These are phyloP conservation scores for Cyphomyrus discorhynchus DNA, from an alignment of 2,113 vertebrate genomes.

Conservation along the genomic window DNA sequence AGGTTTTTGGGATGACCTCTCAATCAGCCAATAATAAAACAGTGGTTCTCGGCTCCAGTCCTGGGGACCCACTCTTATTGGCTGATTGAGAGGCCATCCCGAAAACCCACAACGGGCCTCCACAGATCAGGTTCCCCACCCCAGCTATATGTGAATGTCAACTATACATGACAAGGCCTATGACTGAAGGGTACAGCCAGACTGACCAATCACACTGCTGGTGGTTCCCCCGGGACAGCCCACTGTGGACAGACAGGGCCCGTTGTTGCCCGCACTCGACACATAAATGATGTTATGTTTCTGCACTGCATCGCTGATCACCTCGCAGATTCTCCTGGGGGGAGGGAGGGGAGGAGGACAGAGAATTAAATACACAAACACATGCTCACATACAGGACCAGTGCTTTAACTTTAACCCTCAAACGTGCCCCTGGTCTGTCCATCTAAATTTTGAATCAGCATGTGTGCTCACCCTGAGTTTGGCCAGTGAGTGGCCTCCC, in stretches of 20 bases:
- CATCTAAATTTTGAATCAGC: neutral
- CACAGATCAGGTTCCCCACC: no score
- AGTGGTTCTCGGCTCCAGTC: no score
- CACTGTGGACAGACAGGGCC: conserved; percentile 93
- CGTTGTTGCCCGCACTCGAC: conserved; percentile 95
- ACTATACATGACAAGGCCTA: neutral
- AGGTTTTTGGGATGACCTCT: no score
- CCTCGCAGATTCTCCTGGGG: conserved; percentile 91
- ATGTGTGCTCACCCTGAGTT: conserved; percentile 81
- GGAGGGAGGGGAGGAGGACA: neutral
- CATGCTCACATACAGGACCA: neutral
- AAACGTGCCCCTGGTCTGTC: neutral
- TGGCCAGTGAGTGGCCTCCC: conserved; percentile 98
- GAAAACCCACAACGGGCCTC: no score
- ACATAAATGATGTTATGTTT: conserved; percentile 94
- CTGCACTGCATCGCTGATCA: conserved; percentile 94
- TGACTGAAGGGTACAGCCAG: neutral
- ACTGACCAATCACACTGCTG: conserved; percentile 83
- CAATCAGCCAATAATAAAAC: no score
- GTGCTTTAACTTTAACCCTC: neutral
- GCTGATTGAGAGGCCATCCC: no score
- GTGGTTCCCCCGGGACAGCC: conserved; percentile 96
- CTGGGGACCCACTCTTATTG: no score
- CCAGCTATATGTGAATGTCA: neutral
- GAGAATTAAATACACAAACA: neutral